These are phyloP conservation scores for Zaprionus bogoriensis DNA, from an alignment of 2,888 invertebrate genomes.

Conservation along the genomic window DNA sequence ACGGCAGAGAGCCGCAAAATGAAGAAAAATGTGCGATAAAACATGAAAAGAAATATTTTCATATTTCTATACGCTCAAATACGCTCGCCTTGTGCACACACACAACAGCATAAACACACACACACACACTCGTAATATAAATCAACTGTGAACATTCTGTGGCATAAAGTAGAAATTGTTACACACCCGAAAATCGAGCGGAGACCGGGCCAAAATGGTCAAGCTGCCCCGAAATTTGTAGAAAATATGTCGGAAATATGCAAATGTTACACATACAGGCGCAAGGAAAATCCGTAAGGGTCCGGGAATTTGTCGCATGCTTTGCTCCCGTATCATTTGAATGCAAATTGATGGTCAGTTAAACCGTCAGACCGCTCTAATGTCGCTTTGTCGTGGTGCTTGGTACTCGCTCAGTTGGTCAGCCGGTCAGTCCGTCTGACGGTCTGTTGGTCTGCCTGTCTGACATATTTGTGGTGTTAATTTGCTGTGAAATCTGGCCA, in stretches of 20 bases:
- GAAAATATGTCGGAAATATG: slow-evolving; percentile 74
- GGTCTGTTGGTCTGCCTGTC: slow-evolving; percentile 5
- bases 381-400: no score
- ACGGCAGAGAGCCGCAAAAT: slow-evolving; percentile 54
- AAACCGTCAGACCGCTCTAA: slow-evolving; percentile 66
- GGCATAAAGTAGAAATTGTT: slow-evolving; percentile 56
- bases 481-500: slow-evolving; percentile 78
- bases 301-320: slow-evolving; percentile 57
- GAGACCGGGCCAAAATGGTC: slow-evolving; percentile 40
- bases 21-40: slow-evolving; percentile 67
- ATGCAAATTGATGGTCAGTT: slow-evolving; percentile 79
- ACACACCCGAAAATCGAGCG: slow-evolving; percentile 12
- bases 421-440: slow-evolving; percentile 19
- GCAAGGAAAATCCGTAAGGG: slow-evolving; percentile 42
- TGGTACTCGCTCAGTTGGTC: slow-evolving; percentile 8
- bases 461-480: slow-evolving; percentile 73
- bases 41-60: slow-evolving; percentile 64
- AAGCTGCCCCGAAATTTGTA: slow-evolving; percentile 54
- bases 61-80: slow-evolving; percentile 25
- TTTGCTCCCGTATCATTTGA: slow-evolving; percentile 51
- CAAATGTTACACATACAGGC: slow-evolving; percentile 46
- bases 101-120: slow-evolving; percentile 3
- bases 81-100: slow-evolving; percentile 13
- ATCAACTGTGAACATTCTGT: slow-evolving; percentile 64
- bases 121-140: slow-evolving; percentile 44